Evolutionary conservation across 2,113 vertebrate genomes (phyloP).

Genomic region (Aythya baeri): DNA sequence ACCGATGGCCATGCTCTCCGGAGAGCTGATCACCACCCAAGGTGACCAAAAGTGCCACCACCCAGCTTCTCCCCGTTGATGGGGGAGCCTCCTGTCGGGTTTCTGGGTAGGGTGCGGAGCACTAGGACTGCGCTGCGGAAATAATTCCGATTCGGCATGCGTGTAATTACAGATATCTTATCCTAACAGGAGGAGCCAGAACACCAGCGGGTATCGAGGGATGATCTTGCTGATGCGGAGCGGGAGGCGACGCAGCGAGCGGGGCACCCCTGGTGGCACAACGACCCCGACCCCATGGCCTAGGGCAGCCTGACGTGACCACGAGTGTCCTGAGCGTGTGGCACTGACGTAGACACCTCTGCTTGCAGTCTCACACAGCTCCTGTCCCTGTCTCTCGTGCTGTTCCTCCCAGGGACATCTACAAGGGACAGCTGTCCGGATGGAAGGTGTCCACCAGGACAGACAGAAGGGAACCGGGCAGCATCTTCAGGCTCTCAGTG

Average conservation of each 20-base stretch:
- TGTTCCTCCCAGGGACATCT: fast-evolving
- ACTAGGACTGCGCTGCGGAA: not conserved
- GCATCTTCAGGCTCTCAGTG: too few relatives aligned
- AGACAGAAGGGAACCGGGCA: not conserved
- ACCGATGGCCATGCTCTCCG: not conserved
- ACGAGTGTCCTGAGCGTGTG: not conserved
- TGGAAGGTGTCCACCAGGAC: fast-evolving
- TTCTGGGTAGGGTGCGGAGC: not conserved
- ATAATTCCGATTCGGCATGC: constrained; percentile 66
- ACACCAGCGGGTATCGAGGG: constrained; percentile 22
- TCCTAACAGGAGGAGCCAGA: constrained; percentile 57
- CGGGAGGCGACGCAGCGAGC: not conserved
- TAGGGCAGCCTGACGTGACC: not conserved
- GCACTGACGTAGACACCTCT: not conserved
- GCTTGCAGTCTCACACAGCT: not conserved
- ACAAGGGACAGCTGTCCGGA: not conserved
- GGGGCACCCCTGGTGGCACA: not conserved
- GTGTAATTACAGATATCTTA: constrained; percentile 61
- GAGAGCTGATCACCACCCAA: not conserved
- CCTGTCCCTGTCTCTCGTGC: not conserved
- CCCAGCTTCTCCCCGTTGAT: not conserved
- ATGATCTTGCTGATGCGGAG: not conserved
- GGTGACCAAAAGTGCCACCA: not conserved
- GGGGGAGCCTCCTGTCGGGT: not conserved
- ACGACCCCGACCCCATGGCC: fast-evolving